Evolutionary conservation across 2,113 vertebrate species (phyloP).

Genomic region (Oenanthe oenanthe): DNA sequence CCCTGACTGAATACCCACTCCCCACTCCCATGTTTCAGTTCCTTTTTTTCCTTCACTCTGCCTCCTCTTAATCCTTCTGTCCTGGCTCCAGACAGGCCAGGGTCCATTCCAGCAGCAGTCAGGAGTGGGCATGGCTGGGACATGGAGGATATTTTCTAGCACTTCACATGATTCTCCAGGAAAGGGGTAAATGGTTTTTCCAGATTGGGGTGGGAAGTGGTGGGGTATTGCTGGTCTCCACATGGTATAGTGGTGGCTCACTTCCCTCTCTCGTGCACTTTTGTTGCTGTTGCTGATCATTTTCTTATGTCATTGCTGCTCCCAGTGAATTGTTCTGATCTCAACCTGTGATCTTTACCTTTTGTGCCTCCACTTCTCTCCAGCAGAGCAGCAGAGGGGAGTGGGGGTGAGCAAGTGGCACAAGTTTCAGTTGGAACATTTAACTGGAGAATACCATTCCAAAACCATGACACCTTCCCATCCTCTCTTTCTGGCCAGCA

Average conservation of each 20-base stretch:
- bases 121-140: neutral
- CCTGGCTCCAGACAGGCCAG: neutral
- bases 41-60: neutral
- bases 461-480: neutral
- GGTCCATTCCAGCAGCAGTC: neutral
- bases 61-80: neutral
- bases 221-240: no score
- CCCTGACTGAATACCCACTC: neutral
- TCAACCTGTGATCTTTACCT: neutral
- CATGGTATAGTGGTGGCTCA: no score
- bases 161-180: neutral
- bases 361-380: neutral
- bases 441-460: neutral
- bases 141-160: neutral
- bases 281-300: neutral
- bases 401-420: accelerated
- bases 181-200: neutral
- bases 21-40: neutral
- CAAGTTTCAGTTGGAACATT: neutral
- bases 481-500: neutral
- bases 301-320: neutral
- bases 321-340: neutral
- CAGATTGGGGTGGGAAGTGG: neutral
- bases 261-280: neutral
- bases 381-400: neutral